phyloP scores from a whole-genome alignment of 1,140 invertebrate genomes.

The Cotesia chilonis region DNA sequence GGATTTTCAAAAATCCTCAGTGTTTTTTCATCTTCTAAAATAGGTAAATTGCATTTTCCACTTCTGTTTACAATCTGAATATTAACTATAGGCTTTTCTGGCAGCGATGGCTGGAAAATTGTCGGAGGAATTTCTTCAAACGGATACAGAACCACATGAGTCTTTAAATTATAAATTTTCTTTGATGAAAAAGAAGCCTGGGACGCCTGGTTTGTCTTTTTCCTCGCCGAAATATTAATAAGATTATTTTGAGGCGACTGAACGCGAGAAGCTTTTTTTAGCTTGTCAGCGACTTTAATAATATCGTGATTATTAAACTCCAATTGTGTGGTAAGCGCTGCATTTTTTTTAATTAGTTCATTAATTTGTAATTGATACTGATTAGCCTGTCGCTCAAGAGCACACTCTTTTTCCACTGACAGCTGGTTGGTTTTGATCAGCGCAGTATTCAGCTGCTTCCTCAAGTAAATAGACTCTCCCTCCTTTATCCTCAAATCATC shows the following conservation, averaged over 20 bases:
- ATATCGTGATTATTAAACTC: too few species aligned
- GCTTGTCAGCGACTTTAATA: too few species aligned
- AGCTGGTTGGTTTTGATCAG: constrained; percentile 47
- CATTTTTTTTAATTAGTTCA: too few species aligned
- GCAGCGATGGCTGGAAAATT: constrained; percentile 50
- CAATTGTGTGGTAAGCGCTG: too few species aligned
- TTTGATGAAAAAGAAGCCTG: neutral
- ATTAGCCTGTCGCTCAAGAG: constrained; percentile 50
- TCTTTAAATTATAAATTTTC: constrained; percentile 11
- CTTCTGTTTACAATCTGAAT: constrained; percentile 56
- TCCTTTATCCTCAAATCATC: constrained; percentile 54
- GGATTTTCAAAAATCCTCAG: constrained; percentile 62
- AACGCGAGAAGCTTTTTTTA: too few species aligned
- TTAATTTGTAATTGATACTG: neutral
- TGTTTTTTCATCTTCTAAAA: constrained; percentile 58
- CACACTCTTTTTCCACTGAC: constrained; percentile 46
- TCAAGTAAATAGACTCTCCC: constrained; percentile 53
- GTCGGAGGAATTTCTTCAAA: constrained; percentile 51
- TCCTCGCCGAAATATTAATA: neutral
- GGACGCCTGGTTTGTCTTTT: neutral
- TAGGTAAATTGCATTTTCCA: constrained; percentile 58
- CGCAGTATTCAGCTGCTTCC: constrained; percentile 50
- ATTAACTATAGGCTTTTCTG: constrained; percentile 58
- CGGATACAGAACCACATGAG: constrained; percentile 42
- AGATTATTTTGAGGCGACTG: neutral